phyloP scores from a whole-genome alignment of 92 coral and sea anemone species.

The Porites lobata region DNA sequence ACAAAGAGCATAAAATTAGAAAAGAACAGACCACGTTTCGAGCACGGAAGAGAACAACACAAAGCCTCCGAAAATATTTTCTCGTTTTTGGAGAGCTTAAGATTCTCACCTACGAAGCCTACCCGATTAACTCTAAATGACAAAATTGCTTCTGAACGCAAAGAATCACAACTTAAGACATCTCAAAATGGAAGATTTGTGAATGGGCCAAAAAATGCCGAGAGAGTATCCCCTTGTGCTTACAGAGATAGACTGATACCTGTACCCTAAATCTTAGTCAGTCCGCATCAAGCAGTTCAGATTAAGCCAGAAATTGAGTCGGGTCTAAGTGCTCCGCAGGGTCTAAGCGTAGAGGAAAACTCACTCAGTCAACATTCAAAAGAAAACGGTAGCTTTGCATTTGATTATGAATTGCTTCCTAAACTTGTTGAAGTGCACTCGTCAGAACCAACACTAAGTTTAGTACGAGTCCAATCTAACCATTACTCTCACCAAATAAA shows the following conservation, averaged over 20 bases:
- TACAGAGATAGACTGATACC: background rate
- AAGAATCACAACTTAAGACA: background rate
- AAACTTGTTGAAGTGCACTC: constrained; percentile 67
- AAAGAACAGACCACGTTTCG: background rate
- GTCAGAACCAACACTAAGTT: constrained; percentile 3
- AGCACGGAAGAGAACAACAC: background rate
- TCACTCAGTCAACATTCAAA: background rate
- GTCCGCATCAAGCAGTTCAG: background rate
- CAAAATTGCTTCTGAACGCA: background rate
- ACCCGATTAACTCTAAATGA: background rate
- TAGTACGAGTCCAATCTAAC: background rate
- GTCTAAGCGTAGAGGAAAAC: background rate
- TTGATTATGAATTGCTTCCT: constrained; percentile 66
- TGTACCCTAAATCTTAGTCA: background rate
- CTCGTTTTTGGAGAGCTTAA: background rate
- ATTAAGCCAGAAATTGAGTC: constrained; percentile 1
- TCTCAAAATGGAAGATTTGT: background rate
- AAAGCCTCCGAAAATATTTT: background rate
- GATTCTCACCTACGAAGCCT: background rate
- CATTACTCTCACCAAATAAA: background rate
- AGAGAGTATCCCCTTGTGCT: background rate
- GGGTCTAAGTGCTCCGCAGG: background rate
- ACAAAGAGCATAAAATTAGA: background rate
- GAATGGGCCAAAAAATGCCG: background rate
- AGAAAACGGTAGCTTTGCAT: constrained; percentile 57